Evolutionary conservation across 1,140 invertebrate genomes (phyloP).

Genomic region (Drosophila eugracilis): DNA sequence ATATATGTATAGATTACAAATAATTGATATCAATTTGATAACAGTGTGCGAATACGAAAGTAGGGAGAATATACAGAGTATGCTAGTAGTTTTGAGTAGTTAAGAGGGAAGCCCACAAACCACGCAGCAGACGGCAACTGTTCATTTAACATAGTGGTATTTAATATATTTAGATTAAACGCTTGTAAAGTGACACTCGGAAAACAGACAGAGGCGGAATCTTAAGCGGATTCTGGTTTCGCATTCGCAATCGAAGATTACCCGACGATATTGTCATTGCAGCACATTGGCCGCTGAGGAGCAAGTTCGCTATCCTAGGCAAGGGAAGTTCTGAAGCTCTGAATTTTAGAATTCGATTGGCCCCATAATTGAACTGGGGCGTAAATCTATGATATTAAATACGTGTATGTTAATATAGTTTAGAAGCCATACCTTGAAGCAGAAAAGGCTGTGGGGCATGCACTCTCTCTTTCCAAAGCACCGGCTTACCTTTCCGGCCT

Average conservation of each 20-base stretch:
- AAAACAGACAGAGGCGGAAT: constrained; percentile 28
- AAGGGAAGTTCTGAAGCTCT: constrained; percentile 41
- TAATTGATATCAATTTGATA: constrained; percentile 53
- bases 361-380: constrained; percentile 24
- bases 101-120: constrained; percentile 73
- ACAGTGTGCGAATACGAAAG: constrained; percentile 58
- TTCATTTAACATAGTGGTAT: constrained; percentile 82
- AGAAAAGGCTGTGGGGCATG: constrained; percentile 90
- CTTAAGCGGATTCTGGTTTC: constrained; percentile 21
- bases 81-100: constrained; percentile 42
- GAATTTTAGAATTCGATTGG: constrained; percentile 38
- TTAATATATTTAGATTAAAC: constrained; percentile 78
- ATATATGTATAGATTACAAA: constrained; percentile 59
- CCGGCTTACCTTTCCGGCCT: constrained; percentile 88
- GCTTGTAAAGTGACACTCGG: constrained; percentile 28
- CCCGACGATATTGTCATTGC: constrained; percentile 10
- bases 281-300: constrained; percentile 27
- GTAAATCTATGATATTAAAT: constrained; percentile 83
- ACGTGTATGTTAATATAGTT: constrained; percentile 83
- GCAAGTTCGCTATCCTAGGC: constrained; percentile 71
- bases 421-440: constrained; percentile 89
- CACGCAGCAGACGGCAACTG: constrained; percentile 73
- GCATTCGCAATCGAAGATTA: constrained; percentile 12
- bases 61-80: constrained; percentile 44
- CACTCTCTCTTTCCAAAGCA: constrained; percentile 87